Evolutionary conservation across 1,140 invertebrate genomes (phyloP).

Genomic region (Nephila pilipes): DNA sequence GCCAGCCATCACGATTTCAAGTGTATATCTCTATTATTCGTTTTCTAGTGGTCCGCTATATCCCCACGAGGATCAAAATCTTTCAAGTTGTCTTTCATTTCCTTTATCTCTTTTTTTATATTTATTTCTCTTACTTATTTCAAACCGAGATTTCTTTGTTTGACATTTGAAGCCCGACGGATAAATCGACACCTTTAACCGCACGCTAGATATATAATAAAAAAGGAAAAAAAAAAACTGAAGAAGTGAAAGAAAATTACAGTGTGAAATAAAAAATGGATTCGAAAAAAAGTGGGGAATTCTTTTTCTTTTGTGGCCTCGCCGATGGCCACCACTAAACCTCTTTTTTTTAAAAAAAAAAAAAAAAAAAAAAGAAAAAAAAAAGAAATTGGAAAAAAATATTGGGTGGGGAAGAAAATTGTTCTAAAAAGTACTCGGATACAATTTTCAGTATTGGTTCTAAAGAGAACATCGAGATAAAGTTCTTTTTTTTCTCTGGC

Average conservation of each 20-base stretch:
- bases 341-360: conserved; percentile 30
- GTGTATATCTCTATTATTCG: conserved; percentile 76
- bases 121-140: conserved; percentile 69
- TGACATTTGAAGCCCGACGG: conserved; percentile 74
- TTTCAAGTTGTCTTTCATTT: conserved; percentile 77
- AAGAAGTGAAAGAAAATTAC: conserved; percentile 51
- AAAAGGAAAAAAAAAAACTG: not conserved
- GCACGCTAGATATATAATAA: conserved; percentile 43
- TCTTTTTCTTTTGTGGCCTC: conserved; percentile 33
- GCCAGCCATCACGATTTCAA: conserved; percentile 73
- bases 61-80: conserved; percentile 75
- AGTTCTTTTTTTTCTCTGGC: not conserved
- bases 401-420: conserved; percentile 43
- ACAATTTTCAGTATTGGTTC: conserved; percentile 50
- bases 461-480: not conserved
- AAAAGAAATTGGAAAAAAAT: conserved; percentile 39
- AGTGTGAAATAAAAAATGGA: conserved; percentile 74
- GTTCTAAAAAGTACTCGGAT: conserved; percentile 64
- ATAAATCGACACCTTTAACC: conserved; percentile 77
- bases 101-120: conserved; percentile 64
- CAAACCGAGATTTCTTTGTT: conserved; percentile 76
- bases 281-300: conserved; percentile 30
- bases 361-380: conserved; percentile 8
- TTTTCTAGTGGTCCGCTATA: conserved; percentile 71
- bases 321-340: not conserved